Evolutionary conservation across 2,888 invertebrate species (phyloP).

Genomic region (Stramonita haemastoma): DNA sequence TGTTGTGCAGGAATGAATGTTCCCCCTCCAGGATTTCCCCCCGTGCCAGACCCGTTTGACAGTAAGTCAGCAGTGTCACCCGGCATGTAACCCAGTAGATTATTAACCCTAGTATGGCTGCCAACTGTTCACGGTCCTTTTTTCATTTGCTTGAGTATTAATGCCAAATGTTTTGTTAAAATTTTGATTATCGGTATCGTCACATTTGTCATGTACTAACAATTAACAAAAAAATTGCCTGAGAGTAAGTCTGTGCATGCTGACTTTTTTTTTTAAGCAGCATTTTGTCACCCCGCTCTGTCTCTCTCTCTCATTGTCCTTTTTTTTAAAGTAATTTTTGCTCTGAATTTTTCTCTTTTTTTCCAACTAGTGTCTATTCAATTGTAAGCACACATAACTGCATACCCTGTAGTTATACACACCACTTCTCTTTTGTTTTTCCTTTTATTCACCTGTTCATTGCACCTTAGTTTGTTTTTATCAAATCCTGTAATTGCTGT

Average conservation of each 20-base stretch:
- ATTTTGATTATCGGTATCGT: too few relatives aligned
- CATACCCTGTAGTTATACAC: too few relatives aligned
- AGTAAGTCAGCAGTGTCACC: conserved; percentile 48
- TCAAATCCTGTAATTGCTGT: too few relatives aligned
- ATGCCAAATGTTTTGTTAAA: too few relatives aligned
- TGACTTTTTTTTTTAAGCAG: not conserved
- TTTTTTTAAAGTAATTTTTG: not conserved
- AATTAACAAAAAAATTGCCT: not conserved
- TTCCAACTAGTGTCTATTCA: too few relatives aligned
- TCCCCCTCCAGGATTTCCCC: conserved; percentile 52
- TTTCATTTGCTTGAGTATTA: not conserved
- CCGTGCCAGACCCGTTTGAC: conserved; percentile 51
- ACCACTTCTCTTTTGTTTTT: too few relatives aligned
- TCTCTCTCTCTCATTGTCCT: not conserved
- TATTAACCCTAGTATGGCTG: not conserved
- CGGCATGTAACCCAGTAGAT: not conserved
- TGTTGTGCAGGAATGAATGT: conserved; percentile 46
- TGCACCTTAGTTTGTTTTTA: too few relatives aligned
- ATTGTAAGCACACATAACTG: too few relatives aligned
- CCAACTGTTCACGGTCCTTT: not conserved
- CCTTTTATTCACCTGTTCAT: too few relatives aligned
- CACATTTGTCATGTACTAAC: too few relatives aligned
- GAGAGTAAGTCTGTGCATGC: not conserved
- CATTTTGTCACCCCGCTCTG: not conserved
- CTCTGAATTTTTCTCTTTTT: too few relatives aligned